A percentile compares a stretch with the other conserved stretches of the same genome.
phyloP scores from a whole-genome alignment of 1,140 invertebrate species.

The Cepaea nemoralis region DNA sequence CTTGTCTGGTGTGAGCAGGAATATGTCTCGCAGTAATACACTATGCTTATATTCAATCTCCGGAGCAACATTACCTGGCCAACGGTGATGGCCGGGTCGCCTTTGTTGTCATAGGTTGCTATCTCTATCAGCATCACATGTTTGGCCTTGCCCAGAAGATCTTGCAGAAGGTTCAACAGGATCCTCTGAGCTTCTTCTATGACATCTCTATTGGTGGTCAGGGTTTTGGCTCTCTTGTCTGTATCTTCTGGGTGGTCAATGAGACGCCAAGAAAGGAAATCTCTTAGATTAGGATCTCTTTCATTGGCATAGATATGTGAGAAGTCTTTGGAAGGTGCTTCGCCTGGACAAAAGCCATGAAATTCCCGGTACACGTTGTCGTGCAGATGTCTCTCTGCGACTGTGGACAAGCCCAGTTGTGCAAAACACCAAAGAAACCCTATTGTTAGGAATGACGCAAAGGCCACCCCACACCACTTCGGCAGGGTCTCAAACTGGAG shows the following conservation, averaged over 20 bases:
- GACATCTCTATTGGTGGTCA: conserved; percentile 25
- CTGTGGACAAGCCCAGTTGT: no score
- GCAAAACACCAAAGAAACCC: no score
- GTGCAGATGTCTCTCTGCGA: no score
- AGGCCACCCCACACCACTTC: no score
- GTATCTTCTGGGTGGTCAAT: conserved; percentile 8
- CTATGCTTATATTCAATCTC: conserved; percentile 34
- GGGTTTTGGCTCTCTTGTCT: conserved; percentile 8
- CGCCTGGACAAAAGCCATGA: neutral
- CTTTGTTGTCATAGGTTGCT: conserved; percentile 48
- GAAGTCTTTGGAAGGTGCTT: neutral
- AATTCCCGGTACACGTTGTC: neutral
- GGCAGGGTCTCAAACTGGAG: no score
- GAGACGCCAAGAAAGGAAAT: conserved; percentile 26
- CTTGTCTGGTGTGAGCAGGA: neutral
- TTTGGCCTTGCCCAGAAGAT: conserved; percentile 26
- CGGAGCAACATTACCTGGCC: conserved; percentile 44
- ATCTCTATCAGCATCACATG: conserved; percentile 48
- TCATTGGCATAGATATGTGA: neutral
- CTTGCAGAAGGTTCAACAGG: conserved; percentile 35
- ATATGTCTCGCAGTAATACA: conserved; percentile 42
- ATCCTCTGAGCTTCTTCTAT: conserved; percentile 46
- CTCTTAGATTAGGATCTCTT: neutral
- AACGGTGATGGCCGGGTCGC: conserved; percentile 48
- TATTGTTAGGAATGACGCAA: no score